A percentile compares a stretch with the other conserved stretches of the same genome.
phyloP scores from a whole-genome alignment of 1,140 invertebrate species.

The Coenobita brevimanus region DNA sequence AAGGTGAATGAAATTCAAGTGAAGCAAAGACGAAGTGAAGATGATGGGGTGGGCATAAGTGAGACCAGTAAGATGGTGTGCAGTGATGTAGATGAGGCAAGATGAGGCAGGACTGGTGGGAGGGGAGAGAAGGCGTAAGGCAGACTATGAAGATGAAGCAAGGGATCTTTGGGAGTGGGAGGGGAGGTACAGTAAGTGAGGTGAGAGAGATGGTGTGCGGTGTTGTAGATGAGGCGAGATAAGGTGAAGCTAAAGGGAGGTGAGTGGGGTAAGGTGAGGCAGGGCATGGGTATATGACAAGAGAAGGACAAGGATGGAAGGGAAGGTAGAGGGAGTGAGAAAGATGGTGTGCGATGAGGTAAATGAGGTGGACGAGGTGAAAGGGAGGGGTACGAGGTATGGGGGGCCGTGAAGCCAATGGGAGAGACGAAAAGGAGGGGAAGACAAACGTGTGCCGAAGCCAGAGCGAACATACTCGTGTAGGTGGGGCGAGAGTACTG shows the following conservation, averaged over 20 bases:
- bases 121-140: not conserved
- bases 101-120: not conserved
- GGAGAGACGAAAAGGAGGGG: too few species aligned
- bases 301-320: not conserved
- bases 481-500: too few species aligned
- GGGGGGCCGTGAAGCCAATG: too few species aligned
- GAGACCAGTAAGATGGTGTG: not conserved
- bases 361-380: not conserved
- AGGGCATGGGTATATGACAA: too few species aligned
- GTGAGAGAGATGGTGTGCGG: slow-evolving; percentile 12
- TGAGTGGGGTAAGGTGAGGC: not conserved
- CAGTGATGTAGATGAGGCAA: not conserved
- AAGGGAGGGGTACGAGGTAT: too few species aligned
- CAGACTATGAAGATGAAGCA: not conserved
- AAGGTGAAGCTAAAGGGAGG: not conserved
- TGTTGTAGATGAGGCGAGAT: not conserved
- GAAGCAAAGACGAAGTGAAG: not conserved
- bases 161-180: not conserved
- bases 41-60: not conserved
- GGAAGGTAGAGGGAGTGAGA: not conserved
- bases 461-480: too few species aligned
- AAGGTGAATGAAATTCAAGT: not conserved
- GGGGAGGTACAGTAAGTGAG: not conserved
- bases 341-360: not conserved
- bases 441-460: too few species aligned